Conservation (phyloP, 2,888 invertebrate species). For the Sisyra nigra region DNA sequence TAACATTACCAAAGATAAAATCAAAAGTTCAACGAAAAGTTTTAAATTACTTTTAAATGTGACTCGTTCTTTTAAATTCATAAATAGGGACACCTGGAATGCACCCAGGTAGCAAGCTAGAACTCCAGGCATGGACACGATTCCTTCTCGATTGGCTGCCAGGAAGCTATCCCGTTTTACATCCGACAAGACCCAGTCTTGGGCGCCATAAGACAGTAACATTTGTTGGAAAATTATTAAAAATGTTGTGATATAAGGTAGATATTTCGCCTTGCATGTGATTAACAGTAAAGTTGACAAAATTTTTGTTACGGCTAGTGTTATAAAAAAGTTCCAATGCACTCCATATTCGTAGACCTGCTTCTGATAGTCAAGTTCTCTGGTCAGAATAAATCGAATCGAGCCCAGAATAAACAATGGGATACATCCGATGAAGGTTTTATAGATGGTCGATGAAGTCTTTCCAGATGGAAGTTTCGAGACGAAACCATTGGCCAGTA, state of each 20-base stretch:
- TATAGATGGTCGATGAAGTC: constrained; percentile 19
- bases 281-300: constrained; percentile 44
- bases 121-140: constrained; percentile 74
- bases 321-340: constrained; percentile 98
- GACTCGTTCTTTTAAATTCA: constrained; percentile 25
- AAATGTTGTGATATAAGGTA: constrained; percentile 36
- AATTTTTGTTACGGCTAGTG: constrained; percentile 69
- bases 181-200: constrained; percentile 50
- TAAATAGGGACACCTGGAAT: constrained; percentile 40
- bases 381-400: constrained; percentile 40
- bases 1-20: constrained; percentile 25
- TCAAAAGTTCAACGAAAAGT: constrained; percentile 12
- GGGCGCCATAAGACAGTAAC: constrained; percentile 42
- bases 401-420: constrained; percentile 43
- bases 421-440: constrained; percentile 24
- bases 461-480: constrained; percentile 24
- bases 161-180: constrained; percentile 41
- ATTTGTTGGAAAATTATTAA: constrained; percentile 48
- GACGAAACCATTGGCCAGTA: constrained; percentile 65
- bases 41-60: constrained; percentile 10
- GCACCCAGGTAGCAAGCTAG: constrained; percentile 66
- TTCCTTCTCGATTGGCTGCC: constrained; percentile 81
- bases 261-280: constrained; percentile 30
- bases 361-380: constrained; percentile 63
- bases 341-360: constrained; percentile 88